A percentile compares a stretch with the other conserved stretches of the same genome.
phyloP scores from a whole-genome alignment of 2,113 vertebrate species.

The Siniperca knerii region DNA sequence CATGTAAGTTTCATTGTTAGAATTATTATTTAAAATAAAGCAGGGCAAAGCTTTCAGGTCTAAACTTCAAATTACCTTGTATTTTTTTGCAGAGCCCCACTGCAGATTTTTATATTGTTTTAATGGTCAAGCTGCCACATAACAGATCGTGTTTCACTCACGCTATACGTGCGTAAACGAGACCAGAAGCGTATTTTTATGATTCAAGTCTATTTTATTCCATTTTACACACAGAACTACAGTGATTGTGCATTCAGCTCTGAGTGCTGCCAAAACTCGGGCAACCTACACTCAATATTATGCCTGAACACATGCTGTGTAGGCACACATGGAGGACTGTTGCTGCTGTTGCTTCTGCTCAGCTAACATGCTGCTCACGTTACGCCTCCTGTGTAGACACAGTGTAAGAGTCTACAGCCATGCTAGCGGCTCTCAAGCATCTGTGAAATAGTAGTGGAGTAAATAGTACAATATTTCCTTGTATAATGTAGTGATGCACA shows the following conservation, averaged over 20 bases:
- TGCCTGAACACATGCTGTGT: not conserved
- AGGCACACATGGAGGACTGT: not conserved
- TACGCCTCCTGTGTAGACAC: no score
- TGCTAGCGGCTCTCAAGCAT: not conserved
- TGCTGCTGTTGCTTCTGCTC: no score
- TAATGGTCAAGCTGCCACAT: not conserved
- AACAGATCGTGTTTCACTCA: no score
- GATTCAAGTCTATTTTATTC: not conserved
- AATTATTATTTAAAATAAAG: slow-evolving; percentile 28
- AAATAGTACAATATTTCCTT: no score
- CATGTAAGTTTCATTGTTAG: not conserved
- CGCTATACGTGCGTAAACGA: no score
- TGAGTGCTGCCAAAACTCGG: no score
- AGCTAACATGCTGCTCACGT: no score
- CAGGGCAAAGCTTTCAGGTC: slow-evolving; percentile 2
- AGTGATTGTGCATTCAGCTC: not conserved
- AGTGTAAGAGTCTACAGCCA: not conserved
- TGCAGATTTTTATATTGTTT: not conserved
- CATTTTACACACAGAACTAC: not conserved
- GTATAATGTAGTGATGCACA: not conserved
- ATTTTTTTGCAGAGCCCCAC: not conserved
- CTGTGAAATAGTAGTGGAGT: not conserved
- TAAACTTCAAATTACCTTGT: not conserved
- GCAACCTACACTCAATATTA: no score
- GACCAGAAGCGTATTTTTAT: no score